Evolutionary conservation across 2,113 vertebrate species (phyloP).

Genomic region (Harpagus bidentatus): DNA sequence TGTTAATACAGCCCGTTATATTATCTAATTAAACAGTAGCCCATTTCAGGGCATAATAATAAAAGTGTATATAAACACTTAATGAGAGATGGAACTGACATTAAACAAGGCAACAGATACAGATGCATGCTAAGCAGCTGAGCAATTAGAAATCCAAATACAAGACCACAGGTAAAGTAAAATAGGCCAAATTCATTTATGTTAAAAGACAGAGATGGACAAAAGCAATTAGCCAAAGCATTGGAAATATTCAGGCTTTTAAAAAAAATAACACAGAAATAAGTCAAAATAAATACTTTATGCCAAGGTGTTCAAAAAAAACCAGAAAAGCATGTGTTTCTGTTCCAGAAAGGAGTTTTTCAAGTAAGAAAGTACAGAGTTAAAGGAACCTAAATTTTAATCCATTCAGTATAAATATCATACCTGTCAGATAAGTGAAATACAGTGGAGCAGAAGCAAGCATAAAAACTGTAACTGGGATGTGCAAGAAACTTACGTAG

Average conservation of each 20-base stretch:
- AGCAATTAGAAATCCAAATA: not conserved
- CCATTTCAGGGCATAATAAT: not conserved
- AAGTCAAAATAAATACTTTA: not conserved
- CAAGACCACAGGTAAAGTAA: not conserved
- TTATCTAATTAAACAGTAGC: not conserved
- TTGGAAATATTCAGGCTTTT: not conserved
- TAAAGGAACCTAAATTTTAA: not conserved
- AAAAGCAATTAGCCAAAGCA: not conserved
- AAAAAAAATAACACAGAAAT: not conserved
- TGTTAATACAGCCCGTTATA: not conserved
- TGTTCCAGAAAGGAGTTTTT: not conserved
- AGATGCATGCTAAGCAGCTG: not conserved
- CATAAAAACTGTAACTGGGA: not conserved
- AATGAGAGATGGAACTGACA: not conserved
- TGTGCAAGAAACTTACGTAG: not conserved
- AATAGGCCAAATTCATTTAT: not conserved
- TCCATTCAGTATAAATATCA: not conserved
- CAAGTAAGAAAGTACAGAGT: not conserved
- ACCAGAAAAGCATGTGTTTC: not conserved
- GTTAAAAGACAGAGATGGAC: not conserved
- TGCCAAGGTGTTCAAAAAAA: not conserved
- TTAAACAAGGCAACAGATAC: not conserved
- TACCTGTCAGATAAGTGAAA: not conserved
- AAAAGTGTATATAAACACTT: not conserved
- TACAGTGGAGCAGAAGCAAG: not conserved